A percentile compares a stretch with the other conserved stretches of the same genome.
Conservation (phyloP, 2,888 invertebrate species). For the Heteromyza rotundicornis region DNA sequence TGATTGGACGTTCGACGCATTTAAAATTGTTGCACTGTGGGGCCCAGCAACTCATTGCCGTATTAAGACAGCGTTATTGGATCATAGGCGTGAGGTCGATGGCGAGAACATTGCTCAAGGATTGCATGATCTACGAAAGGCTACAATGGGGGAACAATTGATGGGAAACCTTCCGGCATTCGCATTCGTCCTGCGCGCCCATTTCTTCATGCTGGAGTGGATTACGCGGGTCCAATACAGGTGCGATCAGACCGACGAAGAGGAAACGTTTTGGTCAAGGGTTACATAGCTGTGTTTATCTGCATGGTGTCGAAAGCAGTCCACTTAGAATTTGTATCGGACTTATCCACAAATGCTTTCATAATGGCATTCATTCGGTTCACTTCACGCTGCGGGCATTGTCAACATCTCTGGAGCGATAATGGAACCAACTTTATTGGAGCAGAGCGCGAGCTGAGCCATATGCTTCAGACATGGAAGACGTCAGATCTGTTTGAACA, state of each 20-base stretch:
- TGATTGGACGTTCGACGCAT: background rate
- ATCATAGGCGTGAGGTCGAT: conserved; percentile 1
- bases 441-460: conserved; percentile 14
- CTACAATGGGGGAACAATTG: conserved; percentile 8
- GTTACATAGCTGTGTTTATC: conserved; percentile 18
- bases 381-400: conserved; percentile 16
- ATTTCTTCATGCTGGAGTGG: conserved; percentile 21
- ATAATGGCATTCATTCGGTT: conserved; percentile 23
- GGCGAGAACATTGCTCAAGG: conserved; percentile 6
- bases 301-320: conserved; percentile 20
- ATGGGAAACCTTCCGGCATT: conserved; percentile 19
- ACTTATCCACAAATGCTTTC: conserved; percentile 14
- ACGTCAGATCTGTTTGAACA: conserved; percentile 11
- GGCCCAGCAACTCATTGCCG: conserved; percentile 14
- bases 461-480: conserved; percentile 13
- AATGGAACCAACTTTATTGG: conserved; percentile 22
- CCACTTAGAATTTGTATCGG: conserved; percentile 17
- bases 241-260: conserved; percentile 1
- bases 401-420: conserved; percentile 20
- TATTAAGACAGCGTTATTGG: conserved; percentile 8
- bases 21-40: conserved; percentile 13
- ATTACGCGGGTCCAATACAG: conserved; percentile 14
- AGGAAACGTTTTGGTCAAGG: background rate
- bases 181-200: conserved; percentile 21
- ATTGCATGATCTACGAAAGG: conserved; percentile 7